phyloP scores from a whole-genome alignment of 2,113 vertebrate genomes.

The Blennius ocellaris region DNA sequence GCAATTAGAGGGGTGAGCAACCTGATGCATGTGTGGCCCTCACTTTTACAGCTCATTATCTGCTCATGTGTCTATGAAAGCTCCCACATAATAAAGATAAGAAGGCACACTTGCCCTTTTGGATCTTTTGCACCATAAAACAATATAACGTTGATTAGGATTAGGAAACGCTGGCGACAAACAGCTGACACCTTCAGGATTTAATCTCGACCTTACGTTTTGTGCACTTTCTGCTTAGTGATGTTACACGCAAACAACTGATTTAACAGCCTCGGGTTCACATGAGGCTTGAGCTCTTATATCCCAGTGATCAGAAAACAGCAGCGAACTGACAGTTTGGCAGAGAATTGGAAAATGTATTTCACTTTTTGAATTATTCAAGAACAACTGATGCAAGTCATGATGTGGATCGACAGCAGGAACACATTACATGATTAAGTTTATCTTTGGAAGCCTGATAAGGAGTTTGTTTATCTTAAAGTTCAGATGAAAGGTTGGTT shows the following conservation, averaged over 20 bases:
- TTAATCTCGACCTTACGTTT: conserved; percentile 67
- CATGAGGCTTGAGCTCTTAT: background rate
- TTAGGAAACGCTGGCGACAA: conserved; percentile 52
- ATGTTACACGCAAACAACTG: background rate
- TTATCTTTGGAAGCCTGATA: background rate
- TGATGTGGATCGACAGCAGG: background rate
- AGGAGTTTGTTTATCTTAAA: background rate
- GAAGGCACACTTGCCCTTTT: conserved; percentile 62
- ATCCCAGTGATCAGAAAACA: too few relatives aligned
- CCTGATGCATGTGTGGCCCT: background rate
- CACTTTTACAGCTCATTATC: conserved; percentile 18
- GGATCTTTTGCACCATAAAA: conserved; percentile 61
- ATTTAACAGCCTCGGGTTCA: background rate
- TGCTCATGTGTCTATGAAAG: background rate
- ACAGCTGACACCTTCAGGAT: conserved; percentile 63
- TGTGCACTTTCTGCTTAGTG: conserved; percentile 22
- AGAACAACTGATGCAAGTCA: background rate
- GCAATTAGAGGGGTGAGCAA: background rate
- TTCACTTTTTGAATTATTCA: background rate
- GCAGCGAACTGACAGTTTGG: too few relatives aligned
- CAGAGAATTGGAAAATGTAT: background rate
- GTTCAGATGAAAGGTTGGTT: background rate
- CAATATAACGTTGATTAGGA: conserved; percentile 45
- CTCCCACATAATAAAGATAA: conserved; percentile 60
- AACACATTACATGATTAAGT: background rate